phyloP scores from a whole-genome alignment of 2,888 invertebrate genomes.

The Oegoconia quadripuncta region DNA sequence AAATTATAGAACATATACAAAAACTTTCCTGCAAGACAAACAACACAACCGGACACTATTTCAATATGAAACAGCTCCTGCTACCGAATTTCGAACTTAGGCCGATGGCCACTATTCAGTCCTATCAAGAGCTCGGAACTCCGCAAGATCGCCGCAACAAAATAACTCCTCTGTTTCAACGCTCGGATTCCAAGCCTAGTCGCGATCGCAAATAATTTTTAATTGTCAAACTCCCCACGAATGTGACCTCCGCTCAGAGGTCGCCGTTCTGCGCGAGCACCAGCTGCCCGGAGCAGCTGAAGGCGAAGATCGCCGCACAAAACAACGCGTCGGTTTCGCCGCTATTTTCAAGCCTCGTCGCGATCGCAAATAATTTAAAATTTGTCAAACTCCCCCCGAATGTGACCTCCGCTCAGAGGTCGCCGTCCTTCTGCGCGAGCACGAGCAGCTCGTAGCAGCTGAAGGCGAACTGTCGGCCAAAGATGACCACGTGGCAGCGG shows the following conservation, averaged over 20 bases:
- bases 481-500: conserved; percentile 61
- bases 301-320: too few relatives aligned
- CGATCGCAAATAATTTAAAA: too few relatives aligned
- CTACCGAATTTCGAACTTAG: too few relatives aligned
- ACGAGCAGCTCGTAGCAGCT: conserved; percentile 63
- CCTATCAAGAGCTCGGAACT: too few relatives aligned
- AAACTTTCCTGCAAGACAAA: not conserved
- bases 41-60: not conserved
- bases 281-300: conserved; percentile 62
- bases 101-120: too few relatives aligned
- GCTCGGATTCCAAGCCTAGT: too few relatives aligned
- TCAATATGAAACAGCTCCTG: conserved; percentile 1
- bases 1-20: not conserved
- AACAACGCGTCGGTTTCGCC: too few relatives aligned
- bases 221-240: not conserved
- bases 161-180: too few relatives aligned
- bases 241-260: not conserved
- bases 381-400: not conserved
- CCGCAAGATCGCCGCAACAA: too few relatives aligned
- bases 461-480: conserved; percentile 61
- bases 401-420: not conserved
- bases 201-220: too few relatives aligned
- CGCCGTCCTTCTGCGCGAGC: not conserved
- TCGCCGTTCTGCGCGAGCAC: conserved; percentile 20
- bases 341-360: too few relatives aligned